Base-by-base conservation (phyloP, 2,797 vertebrate genomes). In the Furcifer pardalis region DNA sequence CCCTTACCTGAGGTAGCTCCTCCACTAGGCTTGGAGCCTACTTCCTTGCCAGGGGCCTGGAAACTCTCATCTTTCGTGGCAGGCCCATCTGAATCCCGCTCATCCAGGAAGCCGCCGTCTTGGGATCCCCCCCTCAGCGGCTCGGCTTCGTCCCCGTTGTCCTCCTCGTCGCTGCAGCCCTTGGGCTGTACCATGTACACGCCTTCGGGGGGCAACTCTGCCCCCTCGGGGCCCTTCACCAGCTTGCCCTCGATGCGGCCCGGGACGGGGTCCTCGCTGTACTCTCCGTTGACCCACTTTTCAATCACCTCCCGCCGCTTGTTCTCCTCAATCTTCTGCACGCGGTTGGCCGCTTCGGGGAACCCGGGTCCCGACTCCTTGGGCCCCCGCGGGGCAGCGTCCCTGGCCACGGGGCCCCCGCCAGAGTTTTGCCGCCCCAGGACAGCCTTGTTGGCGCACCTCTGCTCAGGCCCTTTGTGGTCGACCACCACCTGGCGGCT, bases 261-360 rank as follows among this genome's bases (percentile, higher is more conserved):
- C 66, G 94, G 69, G 6, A 95, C 86, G 1, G 83, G 32, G 92
- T 99, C 98, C 4, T 99, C 98, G 0, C 97, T 96, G 56, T 99
- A 99, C 91, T 99, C 99, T 74, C 99, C 99, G 0, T 99, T 99
- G 90, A 99, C 99, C 99, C 99, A 99, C 94, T 99, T 99, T 93
- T 99, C 99, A 2, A 99, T 99, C 96, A 98, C 98, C 32, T 99
- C 98, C 77, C 99, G 97, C 89, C 99, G 96, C 95, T 98, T 98
- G 96, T 99, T 98, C 90, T 99, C 98, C 91, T 99, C 98, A 0
- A 97, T 94, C 95, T 96, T 97, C 95, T 98, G 96, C 93, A 94
- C 96, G 0, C 95, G 91, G 87, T 92, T 96, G 91, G 96, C 95
- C 90, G 94, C 96, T 85, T 98, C 97, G 0, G 95, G 94, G 91